phyloP scores from a whole-genome alignment of 2,797 vertebrate species.

The Muscicapa striata region DNA sequence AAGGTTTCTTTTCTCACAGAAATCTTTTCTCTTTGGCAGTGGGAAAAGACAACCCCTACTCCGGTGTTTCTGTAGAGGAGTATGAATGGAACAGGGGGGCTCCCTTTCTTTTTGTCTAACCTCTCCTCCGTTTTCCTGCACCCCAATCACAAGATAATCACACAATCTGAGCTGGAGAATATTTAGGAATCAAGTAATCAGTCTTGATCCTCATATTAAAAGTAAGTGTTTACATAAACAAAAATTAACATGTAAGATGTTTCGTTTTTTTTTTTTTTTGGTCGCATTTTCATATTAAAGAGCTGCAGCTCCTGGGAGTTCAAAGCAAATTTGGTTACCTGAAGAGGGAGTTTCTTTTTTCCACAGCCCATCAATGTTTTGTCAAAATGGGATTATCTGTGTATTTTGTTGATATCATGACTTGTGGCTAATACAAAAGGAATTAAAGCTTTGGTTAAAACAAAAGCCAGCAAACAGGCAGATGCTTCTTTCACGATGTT shows the following conservation, averaged over 20 bases:
- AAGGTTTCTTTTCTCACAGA: neutral
- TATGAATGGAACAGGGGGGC: rapidly evolving
- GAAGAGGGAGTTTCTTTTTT: neutral
- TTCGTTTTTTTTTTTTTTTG: neutral
- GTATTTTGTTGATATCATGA: neutral
- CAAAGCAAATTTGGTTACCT: neutral
- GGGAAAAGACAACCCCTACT: neutral
- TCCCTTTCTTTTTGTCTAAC: neutral
- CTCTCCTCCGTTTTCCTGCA: neutral
- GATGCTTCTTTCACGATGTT: neutral
- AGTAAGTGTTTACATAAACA: neutral
- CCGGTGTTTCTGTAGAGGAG: neutral
- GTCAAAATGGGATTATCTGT: neutral
- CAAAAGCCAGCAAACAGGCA: neutral
- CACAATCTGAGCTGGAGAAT: neutral
- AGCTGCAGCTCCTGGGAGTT: neutral
- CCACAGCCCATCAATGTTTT: neutral
- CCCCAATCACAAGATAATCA: neutral
- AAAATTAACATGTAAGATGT: neutral
- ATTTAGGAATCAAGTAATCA: neutral
- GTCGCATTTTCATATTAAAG: neutral
- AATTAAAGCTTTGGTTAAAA: neutral
- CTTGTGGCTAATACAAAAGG: neutral
- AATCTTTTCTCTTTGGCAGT: neutral
- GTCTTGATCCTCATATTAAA: neutral